Evolutionary conservation across 2,797 vertebrate species (phyloP), one percentile per base, ranked within the genome.

Genomic region (Sebastes hopkinsi): DNA sequence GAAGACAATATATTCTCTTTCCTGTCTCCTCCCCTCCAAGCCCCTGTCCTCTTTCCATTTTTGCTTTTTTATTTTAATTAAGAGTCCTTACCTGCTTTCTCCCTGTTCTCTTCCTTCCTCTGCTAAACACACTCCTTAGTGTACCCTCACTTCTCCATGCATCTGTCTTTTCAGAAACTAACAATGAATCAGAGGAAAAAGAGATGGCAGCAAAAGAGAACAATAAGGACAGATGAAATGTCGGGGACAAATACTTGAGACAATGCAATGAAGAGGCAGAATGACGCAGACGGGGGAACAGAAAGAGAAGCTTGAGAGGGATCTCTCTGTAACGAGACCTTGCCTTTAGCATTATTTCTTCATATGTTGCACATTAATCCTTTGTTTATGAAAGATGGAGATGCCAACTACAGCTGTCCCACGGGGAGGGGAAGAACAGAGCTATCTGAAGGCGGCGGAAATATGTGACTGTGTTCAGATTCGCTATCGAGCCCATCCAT

Each of bases 311-410:
- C 52, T 46, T 27, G 62, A 75, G 64, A 46, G 58, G 61, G 50
- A 65, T 77, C 32, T 72, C 22, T 79, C 50, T 62, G 73, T 61
- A 75, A 84, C 52, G 25, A 67, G 77, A 86, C 77, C 64, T 80
- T 76, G 83, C 82, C 84, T 59, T 81, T 42, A 84, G 84, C 85
- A 22, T 83, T 38, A 80, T 86, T 84, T 89, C 89, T 83, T 92
- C 80, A 87, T 82, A 84, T 84, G 92, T 85, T 93, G 76, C 80
- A 79, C 82, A 77, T 83, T 92, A 87, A 94, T 92, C 83, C 79
- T 79, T 80, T 91, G 88, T 92, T 94, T 91, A 92, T 92, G 87
- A 89, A 90, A 90, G 76, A 85, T 61, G 50, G 67, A 85, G 80
- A 92, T 84, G 86, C 87, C 79, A 88, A 73, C 81, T 80, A 30